A percentile compares a stretch with the other conserved stretches of the same genome.
These are phyloP conservation scores for Tauraco erythrolophus DNA, from an alignment of 2,113 vertebrate genomes.

Conservation along the genomic window DNA sequence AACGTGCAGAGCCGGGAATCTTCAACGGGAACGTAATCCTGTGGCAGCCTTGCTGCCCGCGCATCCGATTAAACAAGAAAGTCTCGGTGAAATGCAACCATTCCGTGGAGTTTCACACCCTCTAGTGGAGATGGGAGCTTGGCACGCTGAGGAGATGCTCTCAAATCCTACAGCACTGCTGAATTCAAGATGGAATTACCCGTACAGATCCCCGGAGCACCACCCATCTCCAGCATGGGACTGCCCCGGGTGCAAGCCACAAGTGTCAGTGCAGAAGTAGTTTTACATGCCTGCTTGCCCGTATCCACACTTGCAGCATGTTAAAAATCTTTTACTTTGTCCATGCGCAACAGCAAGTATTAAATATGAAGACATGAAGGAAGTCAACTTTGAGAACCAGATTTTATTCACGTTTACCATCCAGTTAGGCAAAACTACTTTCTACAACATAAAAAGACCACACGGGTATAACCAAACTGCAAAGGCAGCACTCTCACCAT, in stretches of 20 bases:
- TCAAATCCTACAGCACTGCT: not conserved
- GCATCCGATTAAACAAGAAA: fast-evolving
- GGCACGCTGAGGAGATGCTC: not conserved
- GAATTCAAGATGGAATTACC: not conserved
- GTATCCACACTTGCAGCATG: not conserved
- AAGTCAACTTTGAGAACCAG: not conserved
- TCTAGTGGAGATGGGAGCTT: constrained; percentile 30
- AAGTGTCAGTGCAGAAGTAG: not conserved
- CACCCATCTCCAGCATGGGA: fast-evolving
- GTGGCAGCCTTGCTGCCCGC: fast-evolving
- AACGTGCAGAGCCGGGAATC: not conserved
- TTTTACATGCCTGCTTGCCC: not conserved
- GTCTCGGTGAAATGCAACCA: not conserved
- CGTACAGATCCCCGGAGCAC: not conserved
- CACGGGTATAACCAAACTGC: not conserved
- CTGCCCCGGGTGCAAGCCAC: not conserved
- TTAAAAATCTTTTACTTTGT: not conserved
- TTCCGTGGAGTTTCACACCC: not conserved
- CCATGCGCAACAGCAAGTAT: fast-evolving
- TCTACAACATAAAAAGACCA: not conserved
- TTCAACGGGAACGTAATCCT: not conserved
- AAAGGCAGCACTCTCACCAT: not conserved
- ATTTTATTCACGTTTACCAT: constrained; percentile 20
- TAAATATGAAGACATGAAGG: not conserved
- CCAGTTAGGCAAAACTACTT: not conserved